phyloP scores from a whole-genome alignment of 2,888 invertebrate genomes.

The Drosophila pullipes region DNA sequence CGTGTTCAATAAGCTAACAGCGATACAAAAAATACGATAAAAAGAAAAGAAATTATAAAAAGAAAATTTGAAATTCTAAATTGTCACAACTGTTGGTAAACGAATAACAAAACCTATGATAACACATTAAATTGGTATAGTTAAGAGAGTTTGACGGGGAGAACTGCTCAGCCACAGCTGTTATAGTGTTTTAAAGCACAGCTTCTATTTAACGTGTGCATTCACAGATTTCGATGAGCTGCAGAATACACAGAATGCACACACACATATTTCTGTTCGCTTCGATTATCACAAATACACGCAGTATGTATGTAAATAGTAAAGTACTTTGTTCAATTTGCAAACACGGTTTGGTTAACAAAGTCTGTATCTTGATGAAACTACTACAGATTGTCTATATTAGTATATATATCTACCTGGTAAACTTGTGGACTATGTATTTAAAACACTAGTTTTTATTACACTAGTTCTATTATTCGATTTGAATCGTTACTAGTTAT shows the following conservation, averaged over 20 bases:
- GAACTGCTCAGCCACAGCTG: not conserved
- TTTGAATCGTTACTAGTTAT: too few relatives aligned
- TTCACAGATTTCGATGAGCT: not conserved
- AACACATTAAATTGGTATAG: not conserved
- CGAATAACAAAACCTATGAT: slow-evolving; percentile 16
- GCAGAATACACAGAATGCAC: not conserved
- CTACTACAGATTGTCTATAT: not conserved
- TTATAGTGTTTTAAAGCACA: not conserved
- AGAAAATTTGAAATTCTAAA: slow-evolving; percentile 25
- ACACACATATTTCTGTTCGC: not conserved
- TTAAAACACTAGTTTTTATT: not conserved
- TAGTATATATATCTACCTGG: too few relatives aligned
- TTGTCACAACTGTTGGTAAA: slow-evolving; percentile 24
- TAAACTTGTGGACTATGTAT: not conserved
- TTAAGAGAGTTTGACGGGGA: not conserved
- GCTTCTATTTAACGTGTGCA: not conserved
- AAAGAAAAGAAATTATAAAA: not conserved
- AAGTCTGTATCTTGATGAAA: not conserved
- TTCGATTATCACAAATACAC: not conserved
- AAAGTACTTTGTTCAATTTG: not conserved
- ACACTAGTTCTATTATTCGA: too few relatives aligned
- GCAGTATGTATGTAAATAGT: not conserved
- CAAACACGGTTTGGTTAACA: not conserved
- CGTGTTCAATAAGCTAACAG: slow-evolving; percentile 15
- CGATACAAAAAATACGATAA: not conserved